These are phyloP conservation scores for Poeciliopsis occidentalis DNA, from an alignment of 2,113 vertebrate genomes.

Conservation along the genomic window DNA sequence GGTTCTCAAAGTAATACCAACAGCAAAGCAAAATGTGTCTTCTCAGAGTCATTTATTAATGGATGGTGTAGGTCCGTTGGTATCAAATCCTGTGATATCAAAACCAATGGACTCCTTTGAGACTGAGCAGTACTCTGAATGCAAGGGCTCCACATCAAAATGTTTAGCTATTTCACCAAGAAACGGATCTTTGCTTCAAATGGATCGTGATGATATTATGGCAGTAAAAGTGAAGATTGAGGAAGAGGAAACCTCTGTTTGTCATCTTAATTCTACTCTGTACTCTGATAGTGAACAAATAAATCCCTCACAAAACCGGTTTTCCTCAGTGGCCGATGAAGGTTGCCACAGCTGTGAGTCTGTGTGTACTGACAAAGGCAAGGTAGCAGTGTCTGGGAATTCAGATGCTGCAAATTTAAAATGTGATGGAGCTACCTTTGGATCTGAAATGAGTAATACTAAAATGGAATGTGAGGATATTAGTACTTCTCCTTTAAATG, in stretches of 20 bases:
- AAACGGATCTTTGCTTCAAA: constrained; percentile 42
- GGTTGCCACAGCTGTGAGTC: background rate
- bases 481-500: constrained; percentile 17
- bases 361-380: background rate
- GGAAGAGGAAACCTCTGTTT: constrained; percentile 71
- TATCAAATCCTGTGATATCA: constrained; percentile 15
- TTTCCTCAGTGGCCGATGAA: constrained; percentile 22
- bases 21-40: constrained; percentile 78
- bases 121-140: constrained; percentile 49
- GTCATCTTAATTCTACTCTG: constrained; percentile 26
- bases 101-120: constrained; percentile 36
- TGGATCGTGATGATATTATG: constrained; percentile 61
- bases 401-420: constrained; percentile 1
- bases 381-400: constrained; percentile 3
- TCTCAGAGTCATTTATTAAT: constrained; percentile 53
- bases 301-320: constrained; percentile 13
- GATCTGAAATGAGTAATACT: constrained; percentile 12
- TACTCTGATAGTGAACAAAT: constrained; percentile 18
- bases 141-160: constrained; percentile 32
- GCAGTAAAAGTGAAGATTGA: constrained; percentile 70
- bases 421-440: background rate
- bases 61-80: constrained; percentile 32
- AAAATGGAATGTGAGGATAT: background rate
- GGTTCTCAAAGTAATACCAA: constrained; percentile 93
- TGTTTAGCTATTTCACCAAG: constrained; percentile 53